Evolutionary conservation across 2,888 invertebrate genomes (phyloP).

Genomic region (Eupeodes latifasciatus): DNA sequence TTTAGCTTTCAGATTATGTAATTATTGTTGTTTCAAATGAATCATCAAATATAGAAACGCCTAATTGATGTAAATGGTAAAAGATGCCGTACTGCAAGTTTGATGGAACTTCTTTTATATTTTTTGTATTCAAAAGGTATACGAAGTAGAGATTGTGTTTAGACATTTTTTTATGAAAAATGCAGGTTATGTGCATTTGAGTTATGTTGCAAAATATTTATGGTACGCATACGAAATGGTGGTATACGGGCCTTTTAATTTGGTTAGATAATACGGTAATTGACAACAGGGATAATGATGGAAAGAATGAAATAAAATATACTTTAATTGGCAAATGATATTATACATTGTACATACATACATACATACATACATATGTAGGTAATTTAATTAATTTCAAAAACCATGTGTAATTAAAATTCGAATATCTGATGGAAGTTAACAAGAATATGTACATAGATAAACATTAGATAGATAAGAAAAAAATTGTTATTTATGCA

Average conservation of each 20-base stretch:
- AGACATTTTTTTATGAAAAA: not conserved
- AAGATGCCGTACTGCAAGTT: not conserved
- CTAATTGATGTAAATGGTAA: conserved; percentile 17
- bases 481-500: conserved; percentile 10
- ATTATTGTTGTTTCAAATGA: conserved; percentile 52
- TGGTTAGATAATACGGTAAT: conserved; percentile 27
- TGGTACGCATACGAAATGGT: not conserved
- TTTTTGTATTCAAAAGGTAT: not conserved
- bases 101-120: conserved; percentile 17
- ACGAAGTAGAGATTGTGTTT: not conserved
- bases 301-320: not conserved
- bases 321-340: too few relatives aligned
- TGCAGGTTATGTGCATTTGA: conserved; percentile 21
- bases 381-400: not conserved
- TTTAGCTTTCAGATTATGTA: conserved; percentile 68
- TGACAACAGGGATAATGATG: not conserved
- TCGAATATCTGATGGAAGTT: not conserved
- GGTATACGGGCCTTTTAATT: conserved; percentile 18
- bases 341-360: too few relatives aligned
- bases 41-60: conserved; percentile 66
- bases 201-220: conserved; percentile 12
- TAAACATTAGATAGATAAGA: not conserved
- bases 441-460: too few relatives aligned
- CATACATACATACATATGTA: too few relatives aligned
- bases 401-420: not conserved